These are phyloP conservation scores for Coluber constrictor DNA, from an alignment of 2,797 vertebrate species.

Conservation along the genomic window DNA sequence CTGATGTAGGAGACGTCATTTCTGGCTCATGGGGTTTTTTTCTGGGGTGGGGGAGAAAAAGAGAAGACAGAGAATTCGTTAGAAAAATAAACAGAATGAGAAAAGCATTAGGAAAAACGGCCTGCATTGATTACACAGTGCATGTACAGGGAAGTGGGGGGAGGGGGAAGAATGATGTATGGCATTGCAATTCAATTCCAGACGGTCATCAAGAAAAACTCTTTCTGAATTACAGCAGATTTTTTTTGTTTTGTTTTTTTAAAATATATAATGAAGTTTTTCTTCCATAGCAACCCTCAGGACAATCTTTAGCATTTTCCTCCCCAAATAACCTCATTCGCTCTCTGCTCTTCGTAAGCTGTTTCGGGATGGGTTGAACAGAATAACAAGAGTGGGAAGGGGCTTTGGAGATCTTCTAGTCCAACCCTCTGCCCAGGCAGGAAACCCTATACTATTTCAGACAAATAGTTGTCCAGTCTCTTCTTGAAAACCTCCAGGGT, in stretches of 20 bases:
- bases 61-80: constrained; percentile 28
- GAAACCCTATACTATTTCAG: neutral
- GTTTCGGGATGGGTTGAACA: neutral
- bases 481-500: neutral
- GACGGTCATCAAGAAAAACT: constrained; percentile 40
- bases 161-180: neutral
- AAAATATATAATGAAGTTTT: neutral
- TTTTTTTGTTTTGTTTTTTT: neutral
- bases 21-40: constrained; percentile 40
- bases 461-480: neutral
- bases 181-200: neutral
- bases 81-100: constrained; percentile 64
- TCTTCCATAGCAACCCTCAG: neutral
- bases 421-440: neutral
- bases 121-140: neutral
- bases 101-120: constrained; percentile 51
- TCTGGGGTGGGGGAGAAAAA: neutral
- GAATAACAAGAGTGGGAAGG: neutral
- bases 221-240: constrained; percentile 28
- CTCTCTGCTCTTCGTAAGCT: neutral
- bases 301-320: neutral
- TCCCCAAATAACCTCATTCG: rapidly evolving
- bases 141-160: neutral
- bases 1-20: constrained; percentile 57
- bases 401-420: neutral